phyloP scores from a whole-genome alignment of 37 sponge, comb jelly and placozoan species.

The Halisarca cf. caerulea region DNA sequence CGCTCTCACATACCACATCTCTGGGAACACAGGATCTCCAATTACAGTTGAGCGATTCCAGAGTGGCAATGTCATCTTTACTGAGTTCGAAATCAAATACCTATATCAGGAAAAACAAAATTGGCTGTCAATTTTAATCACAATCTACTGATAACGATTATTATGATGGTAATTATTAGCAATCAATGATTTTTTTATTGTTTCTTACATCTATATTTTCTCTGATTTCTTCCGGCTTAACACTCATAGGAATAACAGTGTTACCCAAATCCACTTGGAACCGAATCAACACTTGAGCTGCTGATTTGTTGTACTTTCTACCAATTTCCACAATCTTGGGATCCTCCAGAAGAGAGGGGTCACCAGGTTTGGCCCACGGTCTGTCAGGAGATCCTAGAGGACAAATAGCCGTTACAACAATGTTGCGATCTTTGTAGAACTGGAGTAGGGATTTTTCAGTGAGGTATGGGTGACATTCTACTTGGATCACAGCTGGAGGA shows the following conservation, averaged over 20 bases:
- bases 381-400: conserved; percentile 88
- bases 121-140: background rate
- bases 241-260: conserved; percentile 88
- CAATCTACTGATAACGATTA: too few relatives aligned
- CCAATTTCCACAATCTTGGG: conserved; percentile 71
- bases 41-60: conserved; percentile 46
- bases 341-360: conserved; percentile 76
- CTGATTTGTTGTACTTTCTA: conserved; percentile 72
- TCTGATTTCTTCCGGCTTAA: conserved; percentile 72
- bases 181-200: too few relatives aligned
- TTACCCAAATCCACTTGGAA: conserved; percentile 73
- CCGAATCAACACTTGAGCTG: conserved; percentile 83
- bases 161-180: too few relatives aligned
- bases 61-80: conserved; percentile 60
- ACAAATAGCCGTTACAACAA: conserved; percentile 67
- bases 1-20: conserved; percentile 17
- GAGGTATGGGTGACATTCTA: conserved; percentile 90
- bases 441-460: conserved; percentile 67
- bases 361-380: conserved; percentile 88
- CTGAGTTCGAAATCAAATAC: conserved; percentile 75
- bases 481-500: conserved; percentile 84
- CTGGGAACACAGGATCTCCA: conserved; percentile 58
- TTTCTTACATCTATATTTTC: conserved; percentile 71
- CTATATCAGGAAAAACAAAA: conserved; percentile 24
- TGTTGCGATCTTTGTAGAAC: conserved; percentile 45